These are phyloP conservation scores for Microctenopoma steveboyesi DNA, from an alignment of 2,797 vertebrate species.

Conservation along the genomic window DNA sequence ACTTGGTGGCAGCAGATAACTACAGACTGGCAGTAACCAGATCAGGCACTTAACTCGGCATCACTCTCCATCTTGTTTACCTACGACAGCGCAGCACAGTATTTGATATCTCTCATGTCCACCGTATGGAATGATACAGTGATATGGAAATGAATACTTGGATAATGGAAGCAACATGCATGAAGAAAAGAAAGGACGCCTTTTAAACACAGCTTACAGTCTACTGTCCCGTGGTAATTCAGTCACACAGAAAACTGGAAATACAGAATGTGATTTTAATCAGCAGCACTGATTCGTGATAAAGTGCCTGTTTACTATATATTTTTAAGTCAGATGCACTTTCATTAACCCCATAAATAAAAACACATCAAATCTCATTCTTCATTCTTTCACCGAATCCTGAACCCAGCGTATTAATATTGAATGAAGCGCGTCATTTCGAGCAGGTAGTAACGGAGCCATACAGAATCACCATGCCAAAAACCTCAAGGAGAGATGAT, in stretches of 20 bases:
- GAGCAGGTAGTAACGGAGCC: slow-evolving; percentile 36
- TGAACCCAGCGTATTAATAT: slow-evolving; percentile 37
- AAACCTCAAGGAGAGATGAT: slow-evolving; percentile 47
- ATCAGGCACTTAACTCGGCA: slow-evolving; percentile 9
- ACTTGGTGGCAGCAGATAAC: slow-evolving; percentile 78
- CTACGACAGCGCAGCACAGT: slow-evolving; percentile 26
- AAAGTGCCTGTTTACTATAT: slow-evolving; percentile 1
- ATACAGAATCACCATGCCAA: slow-evolving; percentile 35
- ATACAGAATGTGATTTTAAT: slow-evolving; percentile 75
- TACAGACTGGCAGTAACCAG: slow-evolving; percentile 10
- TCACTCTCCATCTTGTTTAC: slow-evolving; percentile 71
- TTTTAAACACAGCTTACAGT: slow-evolving; percentile 17
- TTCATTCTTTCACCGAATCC: slow-evolving; percentile 28
- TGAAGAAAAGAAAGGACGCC: slow-evolving; percentile 11
- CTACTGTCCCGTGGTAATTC: slow-evolving; percentile 15
- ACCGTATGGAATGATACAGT: slow-evolving; percentile 46
- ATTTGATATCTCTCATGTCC: slow-evolving; percentile 47
- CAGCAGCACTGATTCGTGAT: slow-evolving; percentile 13
- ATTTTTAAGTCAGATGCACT: neutral
- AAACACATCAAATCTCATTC: slow-evolving; percentile 1
- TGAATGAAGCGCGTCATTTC: slow-evolving; percentile 30
- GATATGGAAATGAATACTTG: slow-evolving; percentile 28
- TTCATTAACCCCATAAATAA: slow-evolving; percentile 15
- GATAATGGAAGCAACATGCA: slow-evolving; percentile 12
- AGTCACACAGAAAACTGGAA: slow-evolving; percentile 34